Evolutionary conservation across 2,113 vertebrate species (phyloP).

Genomic region (Ptychochromis oligacanthus): DNA sequence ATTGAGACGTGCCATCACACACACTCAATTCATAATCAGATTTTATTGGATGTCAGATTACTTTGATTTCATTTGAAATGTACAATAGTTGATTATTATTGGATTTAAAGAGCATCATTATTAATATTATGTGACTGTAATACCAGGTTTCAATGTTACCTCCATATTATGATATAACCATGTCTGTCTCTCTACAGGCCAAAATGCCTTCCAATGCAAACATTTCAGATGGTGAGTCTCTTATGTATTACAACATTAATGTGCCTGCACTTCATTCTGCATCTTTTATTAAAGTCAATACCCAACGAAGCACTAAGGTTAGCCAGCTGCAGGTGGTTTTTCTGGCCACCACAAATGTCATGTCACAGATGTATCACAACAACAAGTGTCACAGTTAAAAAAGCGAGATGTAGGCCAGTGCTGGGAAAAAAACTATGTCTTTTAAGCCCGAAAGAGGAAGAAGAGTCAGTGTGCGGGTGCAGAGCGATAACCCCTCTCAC

Average conservation of each 20-base stretch:
- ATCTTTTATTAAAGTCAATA: neutral
- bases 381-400: neutral
- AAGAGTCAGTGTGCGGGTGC: neutral
- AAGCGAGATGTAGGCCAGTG: neutral
- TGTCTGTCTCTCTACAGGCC: constrained; percentile 51
- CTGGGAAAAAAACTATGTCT: neutral
- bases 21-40: neutral
- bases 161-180: neutral
- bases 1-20: neutral
- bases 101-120: neutral
- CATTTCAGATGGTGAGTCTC: constrained; percentile 55
- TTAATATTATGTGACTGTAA: neutral
- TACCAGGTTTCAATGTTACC: no score
- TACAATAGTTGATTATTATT: neutral
- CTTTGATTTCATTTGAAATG: neutral
- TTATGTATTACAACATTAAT: neutral
- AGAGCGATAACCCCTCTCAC: constrained; percentile 2
- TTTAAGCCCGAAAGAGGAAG: constrained; percentile 10
- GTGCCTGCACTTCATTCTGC: neutral
- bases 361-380: neutral
- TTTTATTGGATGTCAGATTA: neutral
- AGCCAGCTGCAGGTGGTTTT: neutral
- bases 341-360: neutral
- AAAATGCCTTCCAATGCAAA: constrained; percentile 42
- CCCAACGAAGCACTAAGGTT: neutral